These are phyloP conservation scores for Anser cygnoides DNA, from an alignment of 2,113 vertebrate species.

Conservation along the genomic window DNA sequence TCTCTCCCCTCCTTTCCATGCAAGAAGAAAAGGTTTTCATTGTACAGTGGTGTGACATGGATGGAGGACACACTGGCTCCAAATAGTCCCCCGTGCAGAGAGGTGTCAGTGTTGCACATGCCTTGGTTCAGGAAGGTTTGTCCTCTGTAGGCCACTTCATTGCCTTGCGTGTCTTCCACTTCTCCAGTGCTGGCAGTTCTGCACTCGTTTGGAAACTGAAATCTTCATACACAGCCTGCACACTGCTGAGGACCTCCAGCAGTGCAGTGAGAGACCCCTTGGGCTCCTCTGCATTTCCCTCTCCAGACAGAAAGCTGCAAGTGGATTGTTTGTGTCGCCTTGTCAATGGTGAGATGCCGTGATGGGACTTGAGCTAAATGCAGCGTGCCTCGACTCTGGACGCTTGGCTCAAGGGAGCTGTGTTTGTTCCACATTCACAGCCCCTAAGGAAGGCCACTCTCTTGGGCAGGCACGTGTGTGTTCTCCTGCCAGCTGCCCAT, in stretches of 20 bases:
- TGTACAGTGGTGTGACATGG: accelerated
- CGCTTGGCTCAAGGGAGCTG: background rate
- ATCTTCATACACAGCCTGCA: background rate
- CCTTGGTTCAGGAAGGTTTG: background rate
- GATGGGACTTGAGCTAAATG: background rate
- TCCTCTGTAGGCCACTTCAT: accelerated
- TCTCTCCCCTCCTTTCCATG: background rate
- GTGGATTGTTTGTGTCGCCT: background rate
- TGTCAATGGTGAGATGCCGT: accelerated
- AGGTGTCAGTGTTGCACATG: background rate
- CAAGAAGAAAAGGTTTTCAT: no score
- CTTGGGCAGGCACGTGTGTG: background rate
- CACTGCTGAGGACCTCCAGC: background rate
- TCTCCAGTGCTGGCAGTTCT: no score
- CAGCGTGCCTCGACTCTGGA: background rate
- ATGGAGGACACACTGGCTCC: accelerated
- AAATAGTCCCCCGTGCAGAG: accelerated
- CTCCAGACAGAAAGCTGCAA: background rate
- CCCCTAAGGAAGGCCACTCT: background rate
- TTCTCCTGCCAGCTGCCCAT: background rate
- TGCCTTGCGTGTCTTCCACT: background rate
- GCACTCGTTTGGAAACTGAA: background rate
- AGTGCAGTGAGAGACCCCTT: accelerated
- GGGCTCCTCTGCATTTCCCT: background rate
- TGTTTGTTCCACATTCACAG: background rate